Base-by-base conservation (phyloP, 2,888 invertebrate genomes). In the Drosophila paucipuncta region DNA sequence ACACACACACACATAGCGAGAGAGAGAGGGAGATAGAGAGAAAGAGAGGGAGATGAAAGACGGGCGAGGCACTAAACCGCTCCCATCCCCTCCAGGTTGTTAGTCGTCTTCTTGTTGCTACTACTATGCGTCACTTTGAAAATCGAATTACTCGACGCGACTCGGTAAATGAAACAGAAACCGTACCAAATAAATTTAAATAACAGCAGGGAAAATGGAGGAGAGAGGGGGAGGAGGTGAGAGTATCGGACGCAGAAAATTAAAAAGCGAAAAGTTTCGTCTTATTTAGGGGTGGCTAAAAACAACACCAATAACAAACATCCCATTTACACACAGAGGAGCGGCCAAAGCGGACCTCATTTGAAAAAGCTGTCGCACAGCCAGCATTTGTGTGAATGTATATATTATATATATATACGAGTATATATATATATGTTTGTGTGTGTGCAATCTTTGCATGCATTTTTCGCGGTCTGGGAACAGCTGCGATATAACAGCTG, bases 131-230 rank as follows among this genome's bases (percentile, higher is more conserved):
- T 85, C 85, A 85, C 79, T 89, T 74, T 72, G 49, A 83, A 90
- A 90, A 90, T 90, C 85, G 89, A 90, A 86, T 86, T 89, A 90
- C 90, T 68, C 82, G 76, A 37, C 47, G 47, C 22, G 57, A 61
- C 82, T 69, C 67, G 61, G 68, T 66, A 76, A 85, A 89, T 86
- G 90, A 86, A 90, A 86, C 89, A 81, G 89, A 86, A 86, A 86
- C 89, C 85, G 86, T 89, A 75, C 57, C 81, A 73, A 76, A 86
- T 62, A 85, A 70, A 66, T 70, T 68, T 37, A 70, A 73, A 61
- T 39, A 70, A 52, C 22, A 47, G 16, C 22, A 68, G 55, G 61
- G 57, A 58, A 60, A 35, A 25, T 11, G 37, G 18, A 10, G n/a
- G n/a, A 62, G 9, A 28, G 59, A 43, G 35, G 39, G 54, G 4